phyloP scores from a whole-genome alignment of 35 echinoderm and acorn worm genomes.

The Apostichopus californicus region DNA sequence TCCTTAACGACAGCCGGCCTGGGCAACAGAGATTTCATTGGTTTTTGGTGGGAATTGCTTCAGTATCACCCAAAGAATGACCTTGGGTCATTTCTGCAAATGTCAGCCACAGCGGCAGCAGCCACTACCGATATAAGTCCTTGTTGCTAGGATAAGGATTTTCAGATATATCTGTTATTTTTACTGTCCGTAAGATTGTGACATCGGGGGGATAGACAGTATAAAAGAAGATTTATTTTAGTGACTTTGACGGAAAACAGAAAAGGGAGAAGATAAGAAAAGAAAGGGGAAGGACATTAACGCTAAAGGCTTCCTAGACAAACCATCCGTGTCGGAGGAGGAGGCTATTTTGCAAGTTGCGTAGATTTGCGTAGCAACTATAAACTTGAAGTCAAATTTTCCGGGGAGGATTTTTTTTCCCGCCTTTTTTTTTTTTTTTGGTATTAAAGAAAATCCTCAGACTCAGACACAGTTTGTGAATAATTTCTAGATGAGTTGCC shows the following conservation, averaged over 20 bases:
- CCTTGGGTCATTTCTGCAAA: slow-evolving; percentile 19
- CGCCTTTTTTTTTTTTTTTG: not conserved
- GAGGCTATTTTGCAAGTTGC: not conserved
- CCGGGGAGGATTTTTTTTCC: not conserved
- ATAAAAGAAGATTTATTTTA: not conserved
- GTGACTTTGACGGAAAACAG: not conserved
- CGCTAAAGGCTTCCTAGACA: not conserved
- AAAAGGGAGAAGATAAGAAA: not conserved
- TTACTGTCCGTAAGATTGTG: not conserved
- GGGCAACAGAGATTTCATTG: slow-evolving; percentile 35
- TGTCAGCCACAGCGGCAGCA: not conserved
- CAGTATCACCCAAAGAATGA: not conserved
- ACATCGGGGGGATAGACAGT: not conserved
- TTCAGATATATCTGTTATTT: not conserved
- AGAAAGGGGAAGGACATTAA: not conserved
- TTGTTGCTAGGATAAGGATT: slow-evolving; percentile 13
- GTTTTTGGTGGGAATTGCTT: not conserved
- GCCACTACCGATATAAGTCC: not conserved
- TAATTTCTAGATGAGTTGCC: too few relatives aligned
- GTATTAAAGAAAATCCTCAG: not conserved
- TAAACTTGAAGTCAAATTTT: not conserved
- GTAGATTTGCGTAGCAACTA: not conserved
- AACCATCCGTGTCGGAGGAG: not conserved
- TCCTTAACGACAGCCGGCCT: slow-evolving; percentile 8
- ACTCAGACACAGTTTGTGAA: not conserved